phyloP scores from a whole-genome alignment of 1,140 invertebrate genomes.

The Zaprionus camerounensis region DNA sequence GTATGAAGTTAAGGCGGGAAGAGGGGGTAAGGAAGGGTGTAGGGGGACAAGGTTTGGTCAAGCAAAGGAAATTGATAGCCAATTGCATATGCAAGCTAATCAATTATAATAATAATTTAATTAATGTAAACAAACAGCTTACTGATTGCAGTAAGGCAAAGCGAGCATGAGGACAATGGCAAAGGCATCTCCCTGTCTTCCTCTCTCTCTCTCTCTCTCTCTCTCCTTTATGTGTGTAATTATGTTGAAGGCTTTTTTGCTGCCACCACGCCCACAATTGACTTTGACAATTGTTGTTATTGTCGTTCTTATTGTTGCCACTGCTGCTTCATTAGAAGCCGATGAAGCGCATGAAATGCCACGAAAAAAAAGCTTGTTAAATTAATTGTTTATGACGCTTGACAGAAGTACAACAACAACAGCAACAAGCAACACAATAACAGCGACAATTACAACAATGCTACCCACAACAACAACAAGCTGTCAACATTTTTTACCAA shows the following conservation, averaged over 20 bases:
- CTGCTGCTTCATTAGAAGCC: conserved; percentile 30
- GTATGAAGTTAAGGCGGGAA: too few relatives aligned
- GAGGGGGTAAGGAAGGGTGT: neutral
- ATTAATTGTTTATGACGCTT: conserved; percentile 43
- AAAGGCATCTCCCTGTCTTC: neutral
- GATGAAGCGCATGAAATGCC: conserved; percentile 25
- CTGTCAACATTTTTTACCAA: conserved; percentile 4
- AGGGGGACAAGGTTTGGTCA: neutral
- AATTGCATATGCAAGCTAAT: conserved; percentile 54
- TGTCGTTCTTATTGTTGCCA: neutral
- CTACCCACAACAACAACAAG: neutral
- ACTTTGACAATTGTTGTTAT: neutral
- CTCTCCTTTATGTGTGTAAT: neutral
- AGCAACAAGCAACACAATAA: conserved; percentile 6
- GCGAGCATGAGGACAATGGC: neutral
- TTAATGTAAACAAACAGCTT: conserved; percentile 64
- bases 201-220: neutral
- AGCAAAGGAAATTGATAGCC: neutral
- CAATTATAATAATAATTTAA: conserved; percentile 75
- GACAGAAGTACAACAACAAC: conserved; percentile 21
- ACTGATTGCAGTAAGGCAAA: conserved; percentile 33
- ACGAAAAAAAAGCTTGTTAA: conserved; percentile 29
- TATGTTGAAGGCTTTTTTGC: neutral
- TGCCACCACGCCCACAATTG: neutral
- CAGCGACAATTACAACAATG: neutral